phyloP scores from a whole-genome alignment of 37 sponge, comb jelly and placozoan species.

The Diacarnus erythraeanus region DNA sequence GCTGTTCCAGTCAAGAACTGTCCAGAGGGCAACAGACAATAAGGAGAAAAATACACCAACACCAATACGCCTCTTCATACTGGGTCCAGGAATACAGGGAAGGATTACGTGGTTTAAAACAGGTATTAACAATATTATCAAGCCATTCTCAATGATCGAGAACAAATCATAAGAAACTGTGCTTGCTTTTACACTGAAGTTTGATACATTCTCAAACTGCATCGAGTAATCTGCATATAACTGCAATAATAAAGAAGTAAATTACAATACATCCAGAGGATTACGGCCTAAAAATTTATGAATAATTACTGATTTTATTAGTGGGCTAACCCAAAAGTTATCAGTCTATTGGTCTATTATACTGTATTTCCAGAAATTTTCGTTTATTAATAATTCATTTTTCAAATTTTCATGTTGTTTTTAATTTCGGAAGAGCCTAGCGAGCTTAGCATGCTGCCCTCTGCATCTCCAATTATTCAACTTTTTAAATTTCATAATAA shows the following conservation, averaged over 20 bases:
- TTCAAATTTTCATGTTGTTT: too few species aligned
- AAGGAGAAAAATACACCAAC: conserved; percentile 12
- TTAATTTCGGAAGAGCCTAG: too few species aligned
- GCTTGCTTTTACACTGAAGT: background rate
- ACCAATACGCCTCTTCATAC: conserved; percentile 19
- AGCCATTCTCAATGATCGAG: conserved; percentile 1
- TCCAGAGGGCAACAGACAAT: background rate
- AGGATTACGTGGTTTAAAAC: conserved; percentile 29
- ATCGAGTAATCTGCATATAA: background rate
- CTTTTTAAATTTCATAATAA: too few species aligned
- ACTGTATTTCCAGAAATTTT: too few species aligned
- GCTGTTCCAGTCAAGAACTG: background rate
- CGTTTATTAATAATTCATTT: too few species aligned
- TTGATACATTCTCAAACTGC: background rate
- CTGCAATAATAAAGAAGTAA: background rate
- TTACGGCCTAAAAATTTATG: too few species aligned
- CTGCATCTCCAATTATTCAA: too few species aligned
- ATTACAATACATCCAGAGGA: background rate
- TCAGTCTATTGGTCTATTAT: too few species aligned
- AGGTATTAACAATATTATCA: conserved; percentile 6
- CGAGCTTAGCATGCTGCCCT: too few species aligned
- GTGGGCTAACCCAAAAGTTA: too few species aligned
- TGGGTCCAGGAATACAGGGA: conserved; percentile 8
- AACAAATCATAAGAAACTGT: too few species aligned
- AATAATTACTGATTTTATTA: too few species aligned